Evolutionary conservation across 2,888 invertebrate species (phyloP), one percentile per base, ranked within the genome.

Genomic region (Andrena praecox): DNA sequence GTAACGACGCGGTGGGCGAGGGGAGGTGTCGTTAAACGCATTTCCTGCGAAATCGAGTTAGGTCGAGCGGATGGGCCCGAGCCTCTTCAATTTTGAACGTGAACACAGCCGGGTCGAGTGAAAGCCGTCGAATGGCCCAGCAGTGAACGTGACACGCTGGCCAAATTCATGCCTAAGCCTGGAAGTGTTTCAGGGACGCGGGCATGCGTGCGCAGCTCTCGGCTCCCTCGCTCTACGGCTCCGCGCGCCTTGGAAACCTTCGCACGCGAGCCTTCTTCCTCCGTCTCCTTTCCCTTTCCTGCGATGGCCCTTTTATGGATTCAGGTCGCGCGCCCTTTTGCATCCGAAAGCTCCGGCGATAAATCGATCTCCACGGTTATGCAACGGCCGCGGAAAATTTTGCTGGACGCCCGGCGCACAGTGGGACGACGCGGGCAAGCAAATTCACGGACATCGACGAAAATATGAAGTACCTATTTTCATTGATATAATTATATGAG

Each of bases 81-180:
- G 62, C 67, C 16, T 54, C 60, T 67, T 80, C 83, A 83, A 85
- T 88, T 86, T 85, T 88, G 87, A 87, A 90, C 89, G 91, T 87
- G 87, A 89, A 90, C 86, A 83, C 83, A 79, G 74, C 63, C 74
- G 77, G 67, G 78, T 64, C 82, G 82, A 89, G 92, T 89, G 91
- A 92, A 91, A 91, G 91, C 89, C 71, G 80, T 63, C 82, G 42
- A 81, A 84, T 85, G 85, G 82, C 75, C 77, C 85, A 85, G 73
- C 87, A 81, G 89, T 83, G 90, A 90, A 92, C 92, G 91, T 91
- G 92, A 92, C 91, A 89, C 90, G 92, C 84, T 92, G 92, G 90
- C 90, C 92, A 92, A 92, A 92, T 92, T 91, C 89, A 87, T 80
- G 69, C 69, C 87, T 86, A 86, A 86, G 84, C 76, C 42, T 71